phyloP scores from a whole-genome alignment of 2,113 vertebrate species.

The Henicopernis longicauda region DNA sequence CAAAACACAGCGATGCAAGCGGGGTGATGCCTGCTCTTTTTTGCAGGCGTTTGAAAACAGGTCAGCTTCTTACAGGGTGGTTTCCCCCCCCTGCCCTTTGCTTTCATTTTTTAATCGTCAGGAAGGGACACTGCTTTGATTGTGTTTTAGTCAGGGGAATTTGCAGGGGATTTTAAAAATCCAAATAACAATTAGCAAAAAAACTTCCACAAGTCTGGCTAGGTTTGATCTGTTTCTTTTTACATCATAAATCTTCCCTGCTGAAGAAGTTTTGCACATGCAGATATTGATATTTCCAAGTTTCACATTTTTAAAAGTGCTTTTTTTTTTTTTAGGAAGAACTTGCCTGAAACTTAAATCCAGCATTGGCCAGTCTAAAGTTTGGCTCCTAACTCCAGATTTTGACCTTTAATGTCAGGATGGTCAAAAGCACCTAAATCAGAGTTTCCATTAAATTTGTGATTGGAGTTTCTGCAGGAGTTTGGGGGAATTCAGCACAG shows the following conservation, averaged over 20 bases:
- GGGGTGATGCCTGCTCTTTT: not conserved
- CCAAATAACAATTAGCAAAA: not conserved
- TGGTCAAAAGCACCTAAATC: not conserved
- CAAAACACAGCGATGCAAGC: accelerated
- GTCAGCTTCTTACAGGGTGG: not conserved
- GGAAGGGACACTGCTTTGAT: not conserved
- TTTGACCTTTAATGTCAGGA: not conserved
- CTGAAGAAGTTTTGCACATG: not conserved
- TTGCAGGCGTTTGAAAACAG: not conserved
- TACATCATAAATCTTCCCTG: not conserved
- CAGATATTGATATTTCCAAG: not conserved
- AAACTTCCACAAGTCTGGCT: not conserved
- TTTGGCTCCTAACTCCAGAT: not conserved
- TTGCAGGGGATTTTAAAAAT: conserved; percentile 9
- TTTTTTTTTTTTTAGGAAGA: not conserved
- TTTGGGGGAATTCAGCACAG: not conserved
- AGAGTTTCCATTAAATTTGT: not conserved
- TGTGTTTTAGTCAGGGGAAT: not conserved
- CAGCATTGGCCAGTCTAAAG: not conserved
- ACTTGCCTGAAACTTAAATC: not conserved
- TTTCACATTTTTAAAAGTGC: not conserved
- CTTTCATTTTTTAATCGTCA: not conserved
- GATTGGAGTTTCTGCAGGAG: not conserved
- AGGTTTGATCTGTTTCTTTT: not conserved
- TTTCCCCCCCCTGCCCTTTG: not conserved